Evolutionary conservation across 2,797 vertebrate species (phyloP), one percentile per base, ranked within the genome.

Genomic region (Nyctibius grandis): DNA sequence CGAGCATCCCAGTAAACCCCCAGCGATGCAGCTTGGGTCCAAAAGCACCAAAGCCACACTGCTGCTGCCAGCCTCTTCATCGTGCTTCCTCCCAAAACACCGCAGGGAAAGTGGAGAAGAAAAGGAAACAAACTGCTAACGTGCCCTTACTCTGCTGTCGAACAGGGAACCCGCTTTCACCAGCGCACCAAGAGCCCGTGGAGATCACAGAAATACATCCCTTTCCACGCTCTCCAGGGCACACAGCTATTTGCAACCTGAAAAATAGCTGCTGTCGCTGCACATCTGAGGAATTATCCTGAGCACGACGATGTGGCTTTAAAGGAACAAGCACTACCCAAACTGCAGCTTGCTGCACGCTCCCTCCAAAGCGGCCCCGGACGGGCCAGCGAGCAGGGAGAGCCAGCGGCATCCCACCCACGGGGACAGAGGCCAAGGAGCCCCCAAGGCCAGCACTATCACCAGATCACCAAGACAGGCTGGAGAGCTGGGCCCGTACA

Each of bases 341-440:
- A 31, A 22, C 31, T 12, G 25, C 53, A 75, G 72, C 16, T 15
- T 45, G 44, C 10, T 23, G 45, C 50, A n/a, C 0, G 1, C 23
- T 73, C 67, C 33, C 34, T 72, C 61, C 28, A 6, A 44, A 23
- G 19, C 0, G 5, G 57, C 29, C 47, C 63, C 7, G 1, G 72
- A 11, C 0, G 2, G 31, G 34, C 36, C 19, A 44, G 45, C 0
- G 3, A 70, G 61, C 0, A 0, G 44, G 63, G 44, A 31, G 44
- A 22, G 38, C 9, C 23, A 69, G 70, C 61, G 80, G 34, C 31
- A 59, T 38, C 36, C 40, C 48, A 26, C 9, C 42, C 26, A 2
- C 17, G 17, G 20, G 22, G 31, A 44, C 19, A 20, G 18, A 18
- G 9, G 56, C 65, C 2, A 0, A 12, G 31, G 16, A n/a, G 9